These are phyloP conservation scores for Aurelia aurita DNA, from an alignment of 30 jellyfish, hydroid and myxozoan genomes.

Conservation along the genomic window DNA sequence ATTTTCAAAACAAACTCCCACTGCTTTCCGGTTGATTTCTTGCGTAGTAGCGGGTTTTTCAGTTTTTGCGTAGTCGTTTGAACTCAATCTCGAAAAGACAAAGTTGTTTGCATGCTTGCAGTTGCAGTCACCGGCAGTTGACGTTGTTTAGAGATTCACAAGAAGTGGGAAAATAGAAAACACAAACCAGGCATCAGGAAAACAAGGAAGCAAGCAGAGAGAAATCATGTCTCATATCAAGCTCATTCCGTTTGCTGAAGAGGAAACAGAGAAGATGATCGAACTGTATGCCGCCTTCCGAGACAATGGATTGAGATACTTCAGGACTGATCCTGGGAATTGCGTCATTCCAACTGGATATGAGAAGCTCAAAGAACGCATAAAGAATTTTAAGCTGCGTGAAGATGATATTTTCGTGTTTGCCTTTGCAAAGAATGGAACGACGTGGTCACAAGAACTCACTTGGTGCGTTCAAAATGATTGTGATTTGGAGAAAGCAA, in stretches of 20 bases:
- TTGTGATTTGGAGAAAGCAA: background rate
- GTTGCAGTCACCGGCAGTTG: too few relatives aligned
- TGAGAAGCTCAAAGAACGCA: slow-evolving; percentile 9
- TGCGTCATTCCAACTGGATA: slow-evolving; percentile 23
- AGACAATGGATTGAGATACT: background rate
- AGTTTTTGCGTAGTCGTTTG: too few relatives aligned
- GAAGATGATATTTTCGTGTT: slow-evolving; percentile 15
- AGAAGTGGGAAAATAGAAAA: too few relatives aligned
- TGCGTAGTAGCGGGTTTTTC: too few relatives aligned
- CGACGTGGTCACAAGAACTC: slow-evolving; percentile 30
- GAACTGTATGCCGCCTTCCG: background rate
- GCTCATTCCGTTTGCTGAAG: background rate
- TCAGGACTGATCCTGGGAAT: slow-evolving; percentile 9
- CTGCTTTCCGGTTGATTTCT: too few relatives aligned
- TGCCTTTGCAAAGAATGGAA: slow-evolving; percentile 32
- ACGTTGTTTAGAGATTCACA: too few relatives aligned
- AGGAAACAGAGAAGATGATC: background rate
- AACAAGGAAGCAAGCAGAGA: too few relatives aligned
- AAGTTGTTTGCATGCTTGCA: too few relatives aligned
- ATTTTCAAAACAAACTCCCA: too few relatives aligned
- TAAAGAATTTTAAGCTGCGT: slow-evolving; percentile 2
- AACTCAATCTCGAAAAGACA: too few relatives aligned
- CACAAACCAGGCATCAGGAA: too few relatives aligned
- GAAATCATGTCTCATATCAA: background rate
- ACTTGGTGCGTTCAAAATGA: slow-evolving; percentile 10